Percentiles rank a stretch among this genome's conserved stretches.
These are phyloP conservation scores for Drosophila eugracilis DNA, from an alignment of 1,140 invertebrate genomes.

Conservation along the genomic window DNA sequence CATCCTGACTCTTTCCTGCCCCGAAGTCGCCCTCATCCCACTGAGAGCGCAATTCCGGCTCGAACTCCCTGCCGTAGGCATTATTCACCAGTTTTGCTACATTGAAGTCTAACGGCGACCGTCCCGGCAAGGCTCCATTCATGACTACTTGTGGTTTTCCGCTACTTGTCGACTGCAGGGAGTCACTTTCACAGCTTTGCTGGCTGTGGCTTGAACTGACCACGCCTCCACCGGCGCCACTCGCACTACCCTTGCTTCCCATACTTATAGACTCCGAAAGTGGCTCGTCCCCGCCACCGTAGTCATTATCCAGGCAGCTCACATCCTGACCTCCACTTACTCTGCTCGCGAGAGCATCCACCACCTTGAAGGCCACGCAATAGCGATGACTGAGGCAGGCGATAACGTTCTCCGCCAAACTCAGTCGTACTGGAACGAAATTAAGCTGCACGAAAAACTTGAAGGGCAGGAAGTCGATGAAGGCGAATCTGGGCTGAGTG, in stretches of 20 bases:
- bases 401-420: conserved; percentile 78
- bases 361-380: conserved; percentile 80
- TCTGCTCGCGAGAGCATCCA: conserved; percentile 67
- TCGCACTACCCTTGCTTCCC: conserved; percentile 72
- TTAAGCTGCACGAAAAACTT: conserved; percentile 83
- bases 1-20: conserved; percentile 31
- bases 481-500: conserved; percentile 77
- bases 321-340: conserved; percentile 26
- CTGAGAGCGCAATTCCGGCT: conserved; percentile 74
- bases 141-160: conserved; percentile 41
- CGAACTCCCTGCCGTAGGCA: conserved; percentile 76
- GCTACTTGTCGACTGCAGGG: conserved; percentile 74
- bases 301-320: conserved; percentile 74
- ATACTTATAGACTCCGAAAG: conserved; percentile 74
- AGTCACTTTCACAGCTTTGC: conserved; percentile 81
- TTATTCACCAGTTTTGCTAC: conserved; percentile 76
- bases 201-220: conserved; percentile 67
- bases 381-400: conserved; percentile 79
- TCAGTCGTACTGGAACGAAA: conserved; percentile 72
- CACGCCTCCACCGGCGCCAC: conserved; percentile 43
- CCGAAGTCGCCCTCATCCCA: conserved; percentile 72
- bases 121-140: conserved; percentile 57
- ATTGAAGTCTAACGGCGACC: conserved; percentile 79
- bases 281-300: conserved; percentile 66
- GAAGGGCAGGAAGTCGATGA: conserved; percentile 81